These are phyloP conservation scores for Mormyrus hasselquistii DNA, from an alignment of 2,797 vertebrate species.

Conservation along the genomic window DNA sequence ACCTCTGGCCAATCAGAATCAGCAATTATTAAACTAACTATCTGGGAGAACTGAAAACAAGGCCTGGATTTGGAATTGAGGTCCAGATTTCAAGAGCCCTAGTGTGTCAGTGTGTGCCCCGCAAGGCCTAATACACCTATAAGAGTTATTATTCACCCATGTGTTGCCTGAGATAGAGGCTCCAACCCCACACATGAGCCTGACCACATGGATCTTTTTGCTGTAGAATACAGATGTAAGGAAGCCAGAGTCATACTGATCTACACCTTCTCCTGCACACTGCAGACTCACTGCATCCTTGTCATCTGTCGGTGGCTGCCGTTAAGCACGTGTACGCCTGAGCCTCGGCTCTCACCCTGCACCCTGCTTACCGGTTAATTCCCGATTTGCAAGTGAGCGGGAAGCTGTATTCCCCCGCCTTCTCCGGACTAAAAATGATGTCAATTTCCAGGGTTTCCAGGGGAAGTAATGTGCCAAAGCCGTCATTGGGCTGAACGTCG, in stretches of 20 bases:
- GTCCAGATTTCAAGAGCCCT: neutral
- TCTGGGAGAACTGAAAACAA: neutral
- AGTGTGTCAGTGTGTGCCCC: neutral
- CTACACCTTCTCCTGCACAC: neutral
- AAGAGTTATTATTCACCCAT: neutral
- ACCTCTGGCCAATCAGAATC: neutral
- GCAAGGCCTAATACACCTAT: neutral
- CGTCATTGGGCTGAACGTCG: slow-evolving; percentile 81
- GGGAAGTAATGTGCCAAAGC: slow-evolving; percentile 79
- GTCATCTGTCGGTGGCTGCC: neutral
- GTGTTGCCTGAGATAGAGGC: neutral
- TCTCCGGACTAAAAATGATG: slow-evolving; percentile 73
- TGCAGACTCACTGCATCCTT: neutral
- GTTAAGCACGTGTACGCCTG: neutral
- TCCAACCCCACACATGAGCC: neutral
- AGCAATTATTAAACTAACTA: neutral
- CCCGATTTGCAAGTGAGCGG: slow-evolving; percentile 75
- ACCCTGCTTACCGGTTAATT: slow-evolving; percentile 70
- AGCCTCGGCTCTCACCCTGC: neutral
- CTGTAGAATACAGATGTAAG: neutral
- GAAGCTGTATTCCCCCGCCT: slow-evolving; percentile 70
- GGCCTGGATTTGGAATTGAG: neutral
- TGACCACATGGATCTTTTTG: neutral
- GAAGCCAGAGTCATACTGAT: neutral
- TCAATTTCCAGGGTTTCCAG: slow-evolving; percentile 72